Evolutionary conservation across 2,888 invertebrate genomes (phyloP).

Genomic region (Dynastes maya): DNA sequence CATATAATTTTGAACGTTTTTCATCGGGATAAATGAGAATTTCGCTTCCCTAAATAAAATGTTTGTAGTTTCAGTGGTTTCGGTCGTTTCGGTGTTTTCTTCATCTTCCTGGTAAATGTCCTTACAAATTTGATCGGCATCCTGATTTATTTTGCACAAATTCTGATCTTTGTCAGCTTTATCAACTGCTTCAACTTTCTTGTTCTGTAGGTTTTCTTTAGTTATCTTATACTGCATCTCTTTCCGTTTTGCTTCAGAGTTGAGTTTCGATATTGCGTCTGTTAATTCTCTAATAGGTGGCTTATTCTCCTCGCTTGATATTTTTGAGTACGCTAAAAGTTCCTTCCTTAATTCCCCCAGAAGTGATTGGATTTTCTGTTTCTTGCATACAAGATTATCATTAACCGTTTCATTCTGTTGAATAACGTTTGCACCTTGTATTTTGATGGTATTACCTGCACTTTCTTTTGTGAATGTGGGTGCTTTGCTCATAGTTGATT

Average conservation of each 20-base stretch:
- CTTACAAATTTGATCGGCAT: neutral
- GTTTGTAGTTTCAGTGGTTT: neutral
- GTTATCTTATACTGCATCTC: neutral
- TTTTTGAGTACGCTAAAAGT: neutral
- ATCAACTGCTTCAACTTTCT: neutral
- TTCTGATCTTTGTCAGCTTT: neutral
- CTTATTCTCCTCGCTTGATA: neutral
- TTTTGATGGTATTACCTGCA: neutral
- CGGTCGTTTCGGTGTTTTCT: neutral
- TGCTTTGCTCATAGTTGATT: neutral
- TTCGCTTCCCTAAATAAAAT: slow-evolving; percentile 11
- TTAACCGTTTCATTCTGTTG: neutral
- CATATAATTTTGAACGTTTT: neutral
- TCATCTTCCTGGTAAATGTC: neutral
- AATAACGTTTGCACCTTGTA: neutral
- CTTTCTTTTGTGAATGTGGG: neutral
- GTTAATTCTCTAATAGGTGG: neutral
- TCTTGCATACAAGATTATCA: neutral
- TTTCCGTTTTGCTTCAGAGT: neutral
- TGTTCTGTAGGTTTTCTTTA: neutral
- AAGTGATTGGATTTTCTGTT: neutral
- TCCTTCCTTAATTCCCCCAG: neutral
- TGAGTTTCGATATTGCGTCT: neutral
- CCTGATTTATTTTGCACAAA: neutral
- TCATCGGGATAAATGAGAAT: slow-evolving; percentile 21